A percentile compares a stretch with the other conserved stretches of the same genome.
Evolutionary conservation across 2,797 vertebrate species (phyloP).

Genomic region (Anas georgica): DNA sequence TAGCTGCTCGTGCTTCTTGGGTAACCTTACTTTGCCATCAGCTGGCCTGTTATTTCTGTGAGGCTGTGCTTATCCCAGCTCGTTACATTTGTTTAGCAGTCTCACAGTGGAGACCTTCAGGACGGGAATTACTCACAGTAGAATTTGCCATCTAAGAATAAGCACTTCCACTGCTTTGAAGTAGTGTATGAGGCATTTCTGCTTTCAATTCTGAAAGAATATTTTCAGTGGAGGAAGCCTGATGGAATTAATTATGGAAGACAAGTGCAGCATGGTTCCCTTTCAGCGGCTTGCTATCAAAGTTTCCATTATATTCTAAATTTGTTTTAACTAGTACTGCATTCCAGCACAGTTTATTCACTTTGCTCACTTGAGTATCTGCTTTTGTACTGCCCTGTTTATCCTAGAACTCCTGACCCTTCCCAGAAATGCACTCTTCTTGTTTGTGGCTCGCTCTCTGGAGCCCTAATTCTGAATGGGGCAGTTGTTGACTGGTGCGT

Average conservation of each 20-base stretch:
- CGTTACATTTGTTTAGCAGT: conserved; percentile 5
- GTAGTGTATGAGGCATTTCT: neutral
- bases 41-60: neutral
- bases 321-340: neutral
- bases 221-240: neutral
- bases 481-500: neutral
- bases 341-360: neutral
- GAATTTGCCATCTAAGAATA: neutral
- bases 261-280: neutral
- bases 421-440: neutral
- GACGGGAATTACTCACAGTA: neutral
- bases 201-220: conserved; percentile 3
- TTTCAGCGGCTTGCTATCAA: neutral
- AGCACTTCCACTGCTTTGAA: conserved; percentile 20
- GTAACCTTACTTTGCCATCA: neutral
- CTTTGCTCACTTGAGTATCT: neutral
- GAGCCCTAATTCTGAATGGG: neutral
- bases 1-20: neutral
- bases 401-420: neutral
- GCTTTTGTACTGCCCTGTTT: neutral
- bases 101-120: neutral
- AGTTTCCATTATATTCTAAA: neutral
- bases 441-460: neutral
- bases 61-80: neutral
- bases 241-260: neutral